Evolutionary conservation across 2,797 vertebrate genomes (phyloP).

Genomic region (Florisuga fusca): DNA sequence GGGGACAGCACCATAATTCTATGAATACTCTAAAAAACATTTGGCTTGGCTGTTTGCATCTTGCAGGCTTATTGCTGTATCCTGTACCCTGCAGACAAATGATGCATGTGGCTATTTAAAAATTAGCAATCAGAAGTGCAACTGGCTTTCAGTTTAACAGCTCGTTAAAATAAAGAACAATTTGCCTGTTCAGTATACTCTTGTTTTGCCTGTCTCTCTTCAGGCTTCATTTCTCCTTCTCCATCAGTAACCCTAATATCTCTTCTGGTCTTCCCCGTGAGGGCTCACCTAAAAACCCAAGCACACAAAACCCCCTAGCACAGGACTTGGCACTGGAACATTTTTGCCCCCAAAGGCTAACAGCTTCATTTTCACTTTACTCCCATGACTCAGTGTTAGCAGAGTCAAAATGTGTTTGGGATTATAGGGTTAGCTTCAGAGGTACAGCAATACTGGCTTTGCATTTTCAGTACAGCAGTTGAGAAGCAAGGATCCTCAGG

Average conservation of each 20-base stretch:
- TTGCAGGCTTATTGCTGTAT: not conserved
- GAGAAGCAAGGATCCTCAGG: not conserved
- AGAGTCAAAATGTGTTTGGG: not conserved
- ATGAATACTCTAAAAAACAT: not conserved
- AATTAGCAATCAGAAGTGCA: not conserved
- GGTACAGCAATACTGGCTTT: not conserved
- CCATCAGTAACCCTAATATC: not conserved
- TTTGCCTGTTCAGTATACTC: not conserved
- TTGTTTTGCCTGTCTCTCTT: not conserved
- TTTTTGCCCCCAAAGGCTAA: not conserved
- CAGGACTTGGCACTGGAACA: rapidly evolving
- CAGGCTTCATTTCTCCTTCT: not conserved
- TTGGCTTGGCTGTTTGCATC: not conserved
- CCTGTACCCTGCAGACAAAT: not conserved
- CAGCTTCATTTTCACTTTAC: not conserved
- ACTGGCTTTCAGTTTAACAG: not conserved
- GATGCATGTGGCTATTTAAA: not conserved
- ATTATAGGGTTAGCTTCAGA: not conserved
- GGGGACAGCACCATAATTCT: not conserved
- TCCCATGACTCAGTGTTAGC: not conserved
- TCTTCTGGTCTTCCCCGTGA: rapidly evolving
- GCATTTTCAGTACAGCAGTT: not conserved
- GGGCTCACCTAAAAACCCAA: not conserved
- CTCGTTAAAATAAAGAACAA: not conserved
- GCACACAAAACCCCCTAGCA: rapidly evolving